A percentile compares a stretch with the other conserved stretches of the same genome.
Evolutionary conservation across 2,888 invertebrate species (phyloP).

Genomic region (Charanyca ferruginea): DNA sequence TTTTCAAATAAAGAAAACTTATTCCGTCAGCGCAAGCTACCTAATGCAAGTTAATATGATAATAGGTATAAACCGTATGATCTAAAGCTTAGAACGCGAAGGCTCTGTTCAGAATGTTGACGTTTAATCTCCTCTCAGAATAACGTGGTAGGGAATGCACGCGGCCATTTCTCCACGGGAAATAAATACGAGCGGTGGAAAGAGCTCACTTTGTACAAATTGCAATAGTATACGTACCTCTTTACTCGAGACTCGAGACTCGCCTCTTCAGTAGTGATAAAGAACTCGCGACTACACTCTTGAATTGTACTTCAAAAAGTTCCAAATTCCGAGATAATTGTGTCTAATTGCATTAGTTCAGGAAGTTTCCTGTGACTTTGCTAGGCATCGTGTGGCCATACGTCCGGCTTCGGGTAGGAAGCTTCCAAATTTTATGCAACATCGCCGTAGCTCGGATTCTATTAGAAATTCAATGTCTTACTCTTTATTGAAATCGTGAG

Average conservation of each 20-base stretch:
- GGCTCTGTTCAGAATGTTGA: constrained; percentile 66
- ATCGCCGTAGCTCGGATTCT: constrained; percentile 34
- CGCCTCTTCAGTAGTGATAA: constrained; percentile 70
- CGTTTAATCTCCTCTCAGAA: constrained; percentile 72
- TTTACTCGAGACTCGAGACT: constrained; percentile 59
- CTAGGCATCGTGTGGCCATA: constrained; percentile 39
- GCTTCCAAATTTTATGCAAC: constrained; percentile 37
- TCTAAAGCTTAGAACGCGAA: constrained; percentile 55
- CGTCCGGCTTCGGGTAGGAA: constrained; percentile 30
- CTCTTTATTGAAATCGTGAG: constrained; percentile 55
- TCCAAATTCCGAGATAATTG: constrained; percentile 65
- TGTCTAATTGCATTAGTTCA: constrained; percentile 68
- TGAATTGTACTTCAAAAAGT: constrained; percentile 65
- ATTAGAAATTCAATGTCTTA: constrained; percentile 55
- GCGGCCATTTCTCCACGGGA: constrained; percentile 69
- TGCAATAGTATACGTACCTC: constrained; percentile 66
- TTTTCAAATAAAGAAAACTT: constrained; percentile 40
- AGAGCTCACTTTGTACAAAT: constrained; percentile 77
- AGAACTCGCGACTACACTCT: constrained; percentile 62
- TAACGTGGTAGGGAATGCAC: constrained; percentile 68
- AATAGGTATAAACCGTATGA: constrained; percentile 58
- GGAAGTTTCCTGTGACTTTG: constrained; percentile 57
- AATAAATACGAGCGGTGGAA: constrained; percentile 74
- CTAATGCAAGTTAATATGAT: constrained; percentile 60
- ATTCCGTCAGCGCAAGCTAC: constrained; percentile 27